Base-by-base conservation (phyloP, 2,888 invertebrate genomes). In the Leistus spinibarbis region DNA sequence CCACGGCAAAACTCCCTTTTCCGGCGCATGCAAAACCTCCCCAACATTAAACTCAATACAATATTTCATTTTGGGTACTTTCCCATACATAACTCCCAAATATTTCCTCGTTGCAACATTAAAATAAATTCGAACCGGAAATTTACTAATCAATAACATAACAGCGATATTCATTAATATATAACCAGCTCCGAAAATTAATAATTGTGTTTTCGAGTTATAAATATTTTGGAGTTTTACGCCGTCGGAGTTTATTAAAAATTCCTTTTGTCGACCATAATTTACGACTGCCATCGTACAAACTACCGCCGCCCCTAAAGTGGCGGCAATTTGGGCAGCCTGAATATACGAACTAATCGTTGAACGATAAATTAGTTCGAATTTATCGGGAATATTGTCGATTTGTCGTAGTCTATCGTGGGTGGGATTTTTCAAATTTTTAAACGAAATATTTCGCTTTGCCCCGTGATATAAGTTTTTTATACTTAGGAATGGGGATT, bases 101-200 rank as follows among this genome's bases (percentile, higher is more conserved):
- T 85, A 85, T 75, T 81, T 79, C 54, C 81, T 76, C 20, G 77
- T 80, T 68, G 79, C 78, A 16, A 80, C 78, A 71, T 80, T 78
- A 74, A 82, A 81, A 78, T 86, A 86, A 75, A 86, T 83, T 71
- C 86, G 79, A 13, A 84, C 66, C 7, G 86, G 85, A 78, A 81
- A 79, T 76, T 79, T 80, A 2, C 77, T 69, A 9, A 83, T 69
- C 20, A 83, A 40, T 3, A 80, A 1, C 74, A 82, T 81, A 27
- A 82, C 68, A 4, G 79, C 54, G 19, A 81, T 78, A 64, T 80
- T 78, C 10, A 82, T 17, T 5, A 76, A 17, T 13, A 81, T 16
- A 74, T 84, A 81, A n/a, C 69, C 68, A 20, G 76, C 20, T 2
- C 81, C 54, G 73, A 81, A 83, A 19, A 82, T 54, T 10, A 78